Base-by-base conservation (phyloP, 92 coral and sea anemone species). In the Montipora capitata region DNA sequence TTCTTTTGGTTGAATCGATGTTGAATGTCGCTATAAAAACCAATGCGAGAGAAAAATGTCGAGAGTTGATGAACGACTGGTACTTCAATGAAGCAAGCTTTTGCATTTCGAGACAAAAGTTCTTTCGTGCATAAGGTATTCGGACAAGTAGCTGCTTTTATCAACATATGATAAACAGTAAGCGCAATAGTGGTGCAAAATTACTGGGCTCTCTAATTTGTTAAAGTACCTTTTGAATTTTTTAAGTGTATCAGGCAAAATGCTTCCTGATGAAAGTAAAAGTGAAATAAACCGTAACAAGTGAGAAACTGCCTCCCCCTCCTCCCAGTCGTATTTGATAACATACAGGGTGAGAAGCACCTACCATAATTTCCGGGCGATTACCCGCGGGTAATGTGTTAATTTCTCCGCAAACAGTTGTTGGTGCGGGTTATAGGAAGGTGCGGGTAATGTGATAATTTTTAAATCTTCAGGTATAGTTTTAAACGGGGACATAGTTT, bases 41-140 rank as follows among this genome's bases (percentile, higher is more conserved):
- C 71, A 38, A 14, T 14, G 27, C 85, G 63, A 7, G 42, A 20
- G 35, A 92, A 87, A 77, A 92, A 80, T 64, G 51, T 71, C 20
- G 65, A 40, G 2, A 92, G 69, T 75, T 92, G 96, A 16, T 85
- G 61, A 58, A 85, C 57, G 1, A 90, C 20, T 5, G 93, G 93
- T 39, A 93, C 7, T 77, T 93, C 93, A 58, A 93, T 66, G 62
- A 85, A 86, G 42, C 81, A 92, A 13, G 95, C 79, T 39, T 40
- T 56, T 6, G 70, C 2, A 27, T 27, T 27, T 27, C 35, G 35
- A 27, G 35, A 27, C 35, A 27, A 80, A 4, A 93, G 49, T 10
- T 86, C 89, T 59, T 70, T 86, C 40, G 82, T 27, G 69, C 96
- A 93, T 17, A 51, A 83, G 40, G 86, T 72, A 51, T 93, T 90